Percentiles rank a stretch among this genome's conserved stretches.
Conservation (phyloP, 2,888 invertebrate genomes). For the Troides aeacus region DNA sequence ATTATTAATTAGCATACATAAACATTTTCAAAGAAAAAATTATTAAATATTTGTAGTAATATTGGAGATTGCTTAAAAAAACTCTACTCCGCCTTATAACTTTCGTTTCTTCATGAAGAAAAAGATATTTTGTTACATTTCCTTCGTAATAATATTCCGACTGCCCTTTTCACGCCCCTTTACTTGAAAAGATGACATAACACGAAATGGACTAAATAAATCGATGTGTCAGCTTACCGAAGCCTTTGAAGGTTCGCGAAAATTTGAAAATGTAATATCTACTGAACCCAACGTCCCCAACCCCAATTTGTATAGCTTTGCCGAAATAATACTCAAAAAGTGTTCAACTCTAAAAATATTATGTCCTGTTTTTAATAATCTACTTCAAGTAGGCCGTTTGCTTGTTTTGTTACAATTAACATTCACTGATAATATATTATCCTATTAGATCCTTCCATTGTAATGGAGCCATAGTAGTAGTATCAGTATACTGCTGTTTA, state of each 20-base stretch:
- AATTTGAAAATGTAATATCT: conserved; percentile 33
- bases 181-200: conserved; percentile 19
- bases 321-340: not conserved
- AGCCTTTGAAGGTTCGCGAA: conserved; percentile 46
- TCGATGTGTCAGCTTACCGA: conserved; percentile 53
- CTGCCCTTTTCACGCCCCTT: conserved; percentile 12
- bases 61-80: too few species aligned
- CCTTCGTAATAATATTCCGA: not conserved
- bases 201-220: conserved; percentile 41
- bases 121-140: conserved; percentile 1
- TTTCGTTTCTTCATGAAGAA: not conserved
- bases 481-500: too few species aligned
- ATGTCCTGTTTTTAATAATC: not conserved
- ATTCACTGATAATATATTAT: too few species aligned
- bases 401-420: too few species aligned
- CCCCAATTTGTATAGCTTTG: conserved; percentile 20
- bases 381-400: too few species aligned
- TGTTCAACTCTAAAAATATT: not conserved
- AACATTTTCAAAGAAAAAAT: too few species aligned
- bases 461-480: too few species aligned
- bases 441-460: too few species aligned
- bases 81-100: not conserved
- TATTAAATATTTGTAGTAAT: too few species aligned
- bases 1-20: too few species aligned
- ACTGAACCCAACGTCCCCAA: conserved; percentile 15